These are phyloP conservation scores for Drosophila nigrodunni DNA, from an alignment of 1,140 invertebrate genomes.

Conservation along the genomic window DNA sequence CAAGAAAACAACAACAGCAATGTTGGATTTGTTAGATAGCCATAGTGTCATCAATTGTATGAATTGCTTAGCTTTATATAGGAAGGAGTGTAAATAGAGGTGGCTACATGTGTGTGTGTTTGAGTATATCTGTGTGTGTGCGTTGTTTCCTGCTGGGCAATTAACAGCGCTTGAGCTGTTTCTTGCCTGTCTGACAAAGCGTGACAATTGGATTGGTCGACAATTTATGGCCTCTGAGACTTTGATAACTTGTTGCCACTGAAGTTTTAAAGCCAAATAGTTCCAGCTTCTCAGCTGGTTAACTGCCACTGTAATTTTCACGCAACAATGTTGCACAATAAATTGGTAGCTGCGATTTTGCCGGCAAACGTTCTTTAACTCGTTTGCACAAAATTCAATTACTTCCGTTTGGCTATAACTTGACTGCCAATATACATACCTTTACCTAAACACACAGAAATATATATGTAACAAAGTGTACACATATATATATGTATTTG, in stretches of 20 bases:
- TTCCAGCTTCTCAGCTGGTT: slow-evolving; percentile 10
- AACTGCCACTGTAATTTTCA: not conserved
- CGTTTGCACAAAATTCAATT: slow-evolving; percentile 74
- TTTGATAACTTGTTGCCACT: slow-evolving; percentile 26
- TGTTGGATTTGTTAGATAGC: slow-evolving; percentile 13
- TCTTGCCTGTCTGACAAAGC: slow-evolving; percentile 23
- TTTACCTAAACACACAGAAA: not conserved
- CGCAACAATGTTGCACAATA: slow-evolving; percentile 67
- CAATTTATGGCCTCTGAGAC: slow-evolving; percentile 59
- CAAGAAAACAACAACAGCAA: not conserved
- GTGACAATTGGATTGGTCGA: slow-evolving; percentile 51
- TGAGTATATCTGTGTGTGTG: not conserved
- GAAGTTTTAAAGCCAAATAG: not conserved
- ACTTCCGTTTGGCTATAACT: slow-evolving; percentile 63
- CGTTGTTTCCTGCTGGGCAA: slow-evolving; percentile 44
- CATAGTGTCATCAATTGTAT: slow-evolving; percentile 49
- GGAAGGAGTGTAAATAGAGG: too few relatives aligned
- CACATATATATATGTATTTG: not conserved
- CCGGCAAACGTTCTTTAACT: slow-evolving; percentile 71
- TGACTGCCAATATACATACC: slow-evolving; percentile 50
- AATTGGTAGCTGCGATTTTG: slow-evolving; percentile 64
- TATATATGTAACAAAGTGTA: not conserved
- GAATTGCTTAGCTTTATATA: not conserved
- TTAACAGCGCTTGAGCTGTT: slow-evolving; percentile 54
- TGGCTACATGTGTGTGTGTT: not conserved